Evolutionary conservation across 92 coral and sea anemone species (phyloP).

Genomic region (Porites rus): DNA sequence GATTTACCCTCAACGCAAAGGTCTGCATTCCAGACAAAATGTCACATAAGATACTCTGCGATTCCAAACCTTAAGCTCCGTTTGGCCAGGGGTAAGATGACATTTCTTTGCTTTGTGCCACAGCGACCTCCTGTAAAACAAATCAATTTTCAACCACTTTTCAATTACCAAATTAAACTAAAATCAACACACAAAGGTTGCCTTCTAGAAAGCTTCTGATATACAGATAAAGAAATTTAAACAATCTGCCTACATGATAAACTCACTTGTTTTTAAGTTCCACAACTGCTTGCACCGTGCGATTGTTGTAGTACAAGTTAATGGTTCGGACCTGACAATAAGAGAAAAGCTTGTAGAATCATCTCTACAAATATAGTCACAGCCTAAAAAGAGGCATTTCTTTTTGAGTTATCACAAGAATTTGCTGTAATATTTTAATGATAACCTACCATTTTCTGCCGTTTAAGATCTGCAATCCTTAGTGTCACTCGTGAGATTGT

Average conservation of each 20-base stretch:
- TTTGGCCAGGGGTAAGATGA: conserved; percentile 97
- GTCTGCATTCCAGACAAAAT: neutral
- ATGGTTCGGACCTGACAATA: conserved; percentile 88
- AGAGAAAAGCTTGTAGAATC: neutral
- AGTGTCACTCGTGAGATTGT: conserved; percentile 96
- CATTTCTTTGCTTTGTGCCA: conserved; percentile 99
- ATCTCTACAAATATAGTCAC: too few species aligned
- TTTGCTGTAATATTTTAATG: neutral
- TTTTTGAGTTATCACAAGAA: neutral
- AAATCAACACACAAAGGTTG: neutral
- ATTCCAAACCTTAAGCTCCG: conserved; percentile 87
- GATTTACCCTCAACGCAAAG: neutral
- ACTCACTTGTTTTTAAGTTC: conserved; percentile 97
- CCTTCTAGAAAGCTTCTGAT: neutral
- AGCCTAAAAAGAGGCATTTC: too few species aligned
- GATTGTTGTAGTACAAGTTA: conserved; percentile 96
- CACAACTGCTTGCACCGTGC: conserved; percentile 97
- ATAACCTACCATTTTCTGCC: conserved; percentile 94
- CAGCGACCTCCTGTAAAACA: conserved; percentile 71
- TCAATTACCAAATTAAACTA: neutral
- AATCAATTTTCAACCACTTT: neutral
- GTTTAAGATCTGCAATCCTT: conserved; percentile 95
- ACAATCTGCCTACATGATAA: neutral
- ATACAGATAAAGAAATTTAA: neutral
- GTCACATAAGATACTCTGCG: neutral